Conservation (phyloP, 2,888 invertebrate species). For the Callosobruchus maculatus region DNA sequence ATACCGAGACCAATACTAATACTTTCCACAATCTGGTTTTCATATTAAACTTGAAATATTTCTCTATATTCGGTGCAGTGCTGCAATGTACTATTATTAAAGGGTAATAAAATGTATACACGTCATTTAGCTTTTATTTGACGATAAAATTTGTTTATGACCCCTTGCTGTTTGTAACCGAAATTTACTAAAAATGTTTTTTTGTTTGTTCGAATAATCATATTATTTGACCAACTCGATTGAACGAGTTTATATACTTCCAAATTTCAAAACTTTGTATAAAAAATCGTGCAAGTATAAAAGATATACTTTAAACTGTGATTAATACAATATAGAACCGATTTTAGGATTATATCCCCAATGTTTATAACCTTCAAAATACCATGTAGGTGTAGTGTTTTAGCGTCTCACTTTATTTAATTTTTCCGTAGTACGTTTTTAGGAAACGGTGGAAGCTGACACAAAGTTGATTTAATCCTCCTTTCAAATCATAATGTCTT, state of each 20-base stretch:
- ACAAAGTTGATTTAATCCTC: background rate
- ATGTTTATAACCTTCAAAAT: constrained; percentile 13
- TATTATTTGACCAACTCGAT: background rate
- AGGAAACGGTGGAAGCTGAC: background rate
- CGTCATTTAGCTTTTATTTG: too few species aligned
- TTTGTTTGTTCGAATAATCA: background rate
- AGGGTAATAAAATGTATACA: too few species aligned
- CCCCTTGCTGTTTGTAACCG: too few species aligned
- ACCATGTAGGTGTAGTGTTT: constrained; percentile 1
- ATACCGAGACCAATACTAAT: too few species aligned
- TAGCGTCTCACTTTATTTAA: background rate
- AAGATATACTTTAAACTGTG: constrained; percentile 40
- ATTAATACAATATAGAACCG: constrained; percentile 36
- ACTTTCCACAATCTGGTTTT: too few species aligned
- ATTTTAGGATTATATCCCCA: constrained; percentile 28
- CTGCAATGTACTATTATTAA: too few species aligned
- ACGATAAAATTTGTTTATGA: too few species aligned
- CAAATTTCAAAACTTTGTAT: constrained; percentile 23
- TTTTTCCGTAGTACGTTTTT: background rate
- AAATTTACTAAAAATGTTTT: too few species aligned
- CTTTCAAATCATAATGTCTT: background rate
- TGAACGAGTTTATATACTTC: constrained; percentile 11
- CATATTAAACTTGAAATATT: too few species aligned
- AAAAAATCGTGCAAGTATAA: constrained; percentile 22
- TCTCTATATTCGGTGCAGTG: too few species aligned